Base-by-base conservation (phyloP, 2,888 invertebrate species). In the Anoplius nigerrimus region DNA sequence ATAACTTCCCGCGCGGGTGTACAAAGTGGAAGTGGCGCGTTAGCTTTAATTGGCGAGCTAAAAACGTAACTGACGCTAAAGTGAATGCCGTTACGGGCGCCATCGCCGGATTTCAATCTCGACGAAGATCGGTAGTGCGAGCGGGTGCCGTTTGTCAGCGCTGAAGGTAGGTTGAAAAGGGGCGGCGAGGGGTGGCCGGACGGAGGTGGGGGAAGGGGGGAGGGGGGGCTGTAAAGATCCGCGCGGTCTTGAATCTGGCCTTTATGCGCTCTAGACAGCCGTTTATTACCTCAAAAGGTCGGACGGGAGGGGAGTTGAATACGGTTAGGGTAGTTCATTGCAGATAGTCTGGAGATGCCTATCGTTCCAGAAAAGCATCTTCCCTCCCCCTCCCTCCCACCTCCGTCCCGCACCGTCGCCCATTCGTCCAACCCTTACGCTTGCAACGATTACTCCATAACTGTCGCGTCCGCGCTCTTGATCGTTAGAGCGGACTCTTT, bases 251-350 rank as follows among this genome's bases (percentile, higher is more conserved):
- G 54, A 66, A 68, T 60, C 55, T 42, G 21, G 22, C 54, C 63
- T 71, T 71, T 65, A 51, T 70, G 63, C 57, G 57, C 62, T 57
- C 59, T 53, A 72, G 62, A 71, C 71, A 53, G 62, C 52, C 61
- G 62, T 71, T 71, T 73, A 73, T 73, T 71, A 73, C 56, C 63
- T 57, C 5, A 45, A 63, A 60, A 57, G 59, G 55, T 78, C 64
- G 63, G 46, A 16, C 5, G 52, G 27, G 54, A 27, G 52, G 48
- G 24, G 48, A 42, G 52, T 64, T 53, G 71, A 66, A 63, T 53
- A 56, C 62, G 56, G 54, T 63, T 62, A 59, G 71, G 46, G 46
- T 67, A 67, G 67, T 71, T 72, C 64, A 72, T 71, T 53, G 62
- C 58, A 61, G 67, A 61, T 55, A 15, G 52, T 72, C 58, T 55